Percentiles rank a stretch among this genome's conserved stretches.
Evolutionary conservation across 2,888 invertebrate genomes (phyloP).

Genomic region (Stenodema calcarata): DNA sequence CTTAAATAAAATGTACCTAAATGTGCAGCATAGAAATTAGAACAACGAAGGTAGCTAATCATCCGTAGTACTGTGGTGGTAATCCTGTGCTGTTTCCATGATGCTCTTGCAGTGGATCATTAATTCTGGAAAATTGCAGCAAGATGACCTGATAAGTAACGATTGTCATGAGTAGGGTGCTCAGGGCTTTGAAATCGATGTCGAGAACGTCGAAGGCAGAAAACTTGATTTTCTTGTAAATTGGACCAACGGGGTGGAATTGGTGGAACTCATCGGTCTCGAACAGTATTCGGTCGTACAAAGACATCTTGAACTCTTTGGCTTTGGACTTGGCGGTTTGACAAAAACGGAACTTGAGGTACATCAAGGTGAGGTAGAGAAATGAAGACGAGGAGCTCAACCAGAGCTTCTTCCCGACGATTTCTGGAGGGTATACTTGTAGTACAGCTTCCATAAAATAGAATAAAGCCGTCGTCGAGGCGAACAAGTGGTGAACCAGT

Average conservation of each 20-base stretch:
- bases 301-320: neutral
- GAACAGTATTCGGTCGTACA: neutral
- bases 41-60: too few relatives aligned
- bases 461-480: neutral
- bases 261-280: neutral
- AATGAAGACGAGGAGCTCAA: neutral
- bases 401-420: neutral
- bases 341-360: neutral
- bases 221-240: neutral
- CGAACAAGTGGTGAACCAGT: neutral
- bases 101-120: neutral
- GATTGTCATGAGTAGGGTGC: neutral
- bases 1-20: too few relatives aligned
- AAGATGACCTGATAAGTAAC: neutral
- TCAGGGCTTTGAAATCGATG: neutral
- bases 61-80: neutral
- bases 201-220: neutral
- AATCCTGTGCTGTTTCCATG: neutral
- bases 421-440: neutral
- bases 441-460: neutral
- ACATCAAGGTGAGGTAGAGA: neutral
- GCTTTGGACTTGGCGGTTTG: neutral
- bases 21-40: too few relatives aligned
- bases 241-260: neutral
- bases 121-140: neutral